phyloP scores from a whole-genome alignment of 2,113 vertebrate species.

The Dromaius novaehollandiae region DNA sequence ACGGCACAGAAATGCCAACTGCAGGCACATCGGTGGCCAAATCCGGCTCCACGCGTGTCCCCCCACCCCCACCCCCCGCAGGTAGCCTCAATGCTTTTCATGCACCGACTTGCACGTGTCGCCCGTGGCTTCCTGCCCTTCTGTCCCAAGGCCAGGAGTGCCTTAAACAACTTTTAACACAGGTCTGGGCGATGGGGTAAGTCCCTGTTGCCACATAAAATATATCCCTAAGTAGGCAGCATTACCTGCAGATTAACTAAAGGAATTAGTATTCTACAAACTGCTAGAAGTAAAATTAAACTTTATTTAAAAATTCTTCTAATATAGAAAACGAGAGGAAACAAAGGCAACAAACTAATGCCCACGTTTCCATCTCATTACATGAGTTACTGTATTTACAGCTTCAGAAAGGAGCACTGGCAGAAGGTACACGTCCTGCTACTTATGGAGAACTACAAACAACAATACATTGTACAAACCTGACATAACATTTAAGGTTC shows the following conservation, averaged over 20 bases:
- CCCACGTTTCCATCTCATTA: neutral
- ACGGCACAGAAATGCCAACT: neutral
- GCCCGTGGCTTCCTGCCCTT: neutral
- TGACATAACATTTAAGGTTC: constrained; percentile 51
- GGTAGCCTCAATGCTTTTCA: neutral
- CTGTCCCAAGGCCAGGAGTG: neutral
- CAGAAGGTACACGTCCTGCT: constrained; percentile 14
- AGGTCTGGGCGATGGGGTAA: neutral
- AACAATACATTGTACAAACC: constrained; percentile 74
- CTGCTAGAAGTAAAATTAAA: neutral
- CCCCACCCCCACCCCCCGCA: neutral
- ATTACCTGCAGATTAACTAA: neutral
- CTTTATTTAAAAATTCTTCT: constrained; percentile 67
- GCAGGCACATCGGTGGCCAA: neutral
- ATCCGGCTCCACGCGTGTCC: neutral
- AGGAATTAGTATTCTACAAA: neutral
- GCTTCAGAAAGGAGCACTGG: constrained; percentile 45
- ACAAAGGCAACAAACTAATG: neutral
- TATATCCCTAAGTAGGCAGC: fast-evolving
- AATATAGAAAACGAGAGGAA: constrained; percentile 54
- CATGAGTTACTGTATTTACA: constrained; percentile 31
- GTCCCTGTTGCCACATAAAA: neutral
- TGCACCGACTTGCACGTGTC: neutral
- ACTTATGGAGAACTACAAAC: constrained; percentile 17
- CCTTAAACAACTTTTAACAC: neutral